Conservation (phyloP, 2,113 vertebrate species). For the Hippocampus comes region DNA sequence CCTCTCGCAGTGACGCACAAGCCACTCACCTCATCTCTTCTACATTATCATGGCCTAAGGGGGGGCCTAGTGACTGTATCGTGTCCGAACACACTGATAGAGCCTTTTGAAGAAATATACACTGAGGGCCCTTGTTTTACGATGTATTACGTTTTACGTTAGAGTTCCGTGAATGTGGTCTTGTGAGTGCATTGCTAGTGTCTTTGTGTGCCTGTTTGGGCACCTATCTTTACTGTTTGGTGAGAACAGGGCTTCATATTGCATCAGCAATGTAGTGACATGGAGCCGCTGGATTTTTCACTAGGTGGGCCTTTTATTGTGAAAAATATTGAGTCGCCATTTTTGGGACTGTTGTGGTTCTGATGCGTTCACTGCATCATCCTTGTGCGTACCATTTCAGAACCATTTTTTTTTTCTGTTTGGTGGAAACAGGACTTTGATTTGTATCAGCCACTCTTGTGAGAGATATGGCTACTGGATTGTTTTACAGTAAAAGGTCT, state of each 20-base stretch:
- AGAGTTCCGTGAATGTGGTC: neutral
- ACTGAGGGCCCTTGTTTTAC: neutral
- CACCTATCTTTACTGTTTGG: neutral
- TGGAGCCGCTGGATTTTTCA: neutral
- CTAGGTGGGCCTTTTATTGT: too few relatives aligned
- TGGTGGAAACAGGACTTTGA: neutral
- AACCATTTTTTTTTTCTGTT: neutral
- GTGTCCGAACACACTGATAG: neutral
- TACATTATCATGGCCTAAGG: slow-evolving; percentile 24
- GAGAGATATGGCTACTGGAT: neutral
- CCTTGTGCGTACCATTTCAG: neutral
- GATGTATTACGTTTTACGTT: neutral
- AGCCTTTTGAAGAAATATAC: neutral
- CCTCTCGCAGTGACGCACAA: neutral
- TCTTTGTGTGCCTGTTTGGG: neutral
- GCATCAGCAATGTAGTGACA: neutral
- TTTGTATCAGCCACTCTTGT: neutral
- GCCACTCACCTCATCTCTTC: slow-evolving; percentile 11
- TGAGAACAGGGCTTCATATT: neutral
- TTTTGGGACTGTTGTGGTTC: too few relatives aligned
- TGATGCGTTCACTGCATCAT: too few relatives aligned
- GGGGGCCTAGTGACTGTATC: neutral
- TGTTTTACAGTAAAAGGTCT: neutral
- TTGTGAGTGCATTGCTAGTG: neutral
- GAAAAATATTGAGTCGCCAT: too few relatives aligned